Base-by-base conservation (phyloP, 2,888 invertebrate genomes). In the Nomada hirtipes region DNA sequence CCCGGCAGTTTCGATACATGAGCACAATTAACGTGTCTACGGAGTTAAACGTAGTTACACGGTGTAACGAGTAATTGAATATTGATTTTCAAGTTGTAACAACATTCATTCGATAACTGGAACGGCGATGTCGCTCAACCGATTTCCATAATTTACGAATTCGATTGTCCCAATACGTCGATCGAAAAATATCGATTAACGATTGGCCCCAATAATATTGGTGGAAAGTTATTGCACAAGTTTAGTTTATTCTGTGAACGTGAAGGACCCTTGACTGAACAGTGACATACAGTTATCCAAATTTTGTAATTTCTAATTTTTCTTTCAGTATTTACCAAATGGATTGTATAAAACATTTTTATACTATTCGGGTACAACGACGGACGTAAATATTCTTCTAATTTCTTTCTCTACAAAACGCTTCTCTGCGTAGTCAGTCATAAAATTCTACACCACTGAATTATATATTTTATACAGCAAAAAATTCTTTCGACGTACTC, bases 31-130 rank as follows among this genome's bases (percentile, higher is more conserved):
- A 73, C 55, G 59, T 50, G 29, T 65, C 47, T 36, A 47, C 69
- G 53, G 72, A 52, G 53, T 64, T 53, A 70, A 81, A 81, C 36
- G 50, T 63, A 80, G 80, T 70, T 63, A 69, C 52, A 23, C 53
- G 15, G 18, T 52, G 52, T 63, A 67, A 71, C 70, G 65, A 70
- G 60, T 68, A 79, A 75, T 70, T 50, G 63, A 70, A 67, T 80
- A 82, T 80, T 57, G 82, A 79, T 79, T 64, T 67, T 57, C 36
- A 10, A 7, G 60, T 36, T 4, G 18, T 10, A 57, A 50, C 55
- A 23, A 18, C 57, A 68, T 44, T 26, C 36, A 53, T 23, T 4
- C 2, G 7, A 4, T 7, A 4, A 42, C 47, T 29, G n/a, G 29
- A 73, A 23, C 70, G 47, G 26, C 15, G 9, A 44, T 44, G 44